Evolutionary conservation across 2,797 vertebrate species (phyloP), one percentile per base, ranked within the genome.

Genomic region (Semaprochilodus insignis): DNA sequence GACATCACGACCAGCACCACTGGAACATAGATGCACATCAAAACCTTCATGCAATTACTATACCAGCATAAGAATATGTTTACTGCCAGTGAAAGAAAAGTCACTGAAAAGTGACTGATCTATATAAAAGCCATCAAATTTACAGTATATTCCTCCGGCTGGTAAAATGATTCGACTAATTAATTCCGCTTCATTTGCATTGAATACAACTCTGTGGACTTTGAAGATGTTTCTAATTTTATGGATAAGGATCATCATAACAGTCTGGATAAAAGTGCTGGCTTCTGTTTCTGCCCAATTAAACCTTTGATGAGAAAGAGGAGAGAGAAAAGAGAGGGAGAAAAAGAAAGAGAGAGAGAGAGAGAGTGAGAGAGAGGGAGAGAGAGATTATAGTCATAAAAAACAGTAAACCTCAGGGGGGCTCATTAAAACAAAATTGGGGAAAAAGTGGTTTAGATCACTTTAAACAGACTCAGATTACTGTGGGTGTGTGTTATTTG

Each of bases 401-500:
- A 71, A 71, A 71, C 31, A 51, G 5, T 51, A 21, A 71, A 71
- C 69, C 69, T 71, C 69, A 52, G 44, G 44, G 44, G 69, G n/a
- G 19, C 69, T 71, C 69, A 71, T 71, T 71, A 71, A 71, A 71
- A 71, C 52, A 23, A 71, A 71, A 71, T 6, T 71, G 44, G 48
- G 66, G 69, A 25, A 21, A 71, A 51, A 25, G 69, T 71, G 69
- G 44, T 71, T 71, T 51, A 63, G 66, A 40, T 69, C 36, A 69
- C 36, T 69, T n/a, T 69, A 69, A 19, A 69, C 14, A 27, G 21
- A 52, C 44, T 71, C 1, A 14, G 73, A 65, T n/a, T 63, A 54
- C 34, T 3, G 63, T 66, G 48, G 31, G 51, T 73, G 48, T 73
- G 44, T n/a, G 71, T 74, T 23, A 44, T 21, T 25, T 21, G 54